Evolutionary conservation across 2,888 invertebrate genomes (phyloP).

Genomic region (Lepidocyrtoides sp.): DNA sequence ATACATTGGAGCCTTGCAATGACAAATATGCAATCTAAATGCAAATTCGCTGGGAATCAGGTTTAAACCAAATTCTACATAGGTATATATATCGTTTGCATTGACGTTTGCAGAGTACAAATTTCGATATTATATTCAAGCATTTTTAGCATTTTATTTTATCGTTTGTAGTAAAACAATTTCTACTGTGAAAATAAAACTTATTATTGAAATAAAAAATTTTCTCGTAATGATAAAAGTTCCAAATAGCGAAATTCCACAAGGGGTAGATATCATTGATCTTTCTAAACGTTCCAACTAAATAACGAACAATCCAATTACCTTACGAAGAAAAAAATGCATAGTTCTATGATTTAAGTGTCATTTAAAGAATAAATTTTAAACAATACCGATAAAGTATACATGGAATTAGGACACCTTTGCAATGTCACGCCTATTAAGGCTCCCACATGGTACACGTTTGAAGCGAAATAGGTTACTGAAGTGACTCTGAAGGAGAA

Average conservation of each 20-base stretch:
- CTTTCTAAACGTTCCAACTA: slow-evolving; percentile 52
- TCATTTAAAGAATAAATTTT: no score
- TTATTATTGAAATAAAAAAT: slow-evolving; percentile 37
- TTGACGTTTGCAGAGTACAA: no score
- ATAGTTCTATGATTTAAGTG: background rate
- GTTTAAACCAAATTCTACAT: no score
- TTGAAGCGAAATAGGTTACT: slow-evolving; percentile 37
- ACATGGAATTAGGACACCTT: slow-evolving; percentile 41
- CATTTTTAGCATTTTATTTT: no score
- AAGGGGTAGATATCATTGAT: slow-evolving; percentile 3
- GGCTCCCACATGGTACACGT: slow-evolving; percentile 11
- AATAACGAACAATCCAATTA: no score
- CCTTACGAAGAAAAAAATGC: background rate
- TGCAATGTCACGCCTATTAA: background rate
- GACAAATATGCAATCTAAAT: no score
- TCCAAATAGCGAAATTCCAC: slow-evolving; percentile 57
- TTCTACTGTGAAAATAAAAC: slow-evolving; percentile 19
- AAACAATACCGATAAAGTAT: slow-evolving; percentile 53
- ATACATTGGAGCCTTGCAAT: no score
- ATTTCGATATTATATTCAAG: no score
- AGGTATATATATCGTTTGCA: no score
- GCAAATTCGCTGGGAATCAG: no score
- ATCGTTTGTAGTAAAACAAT: slow-evolving; percentile 18
- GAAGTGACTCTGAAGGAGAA: slow-evolving; percentile 3
- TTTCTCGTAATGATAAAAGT: slow-evolving; percentile 57